These are phyloP conservation scores for Jacana jacana DNA, from an alignment of 2,113 vertebrate genomes.

Conservation along the genomic window DNA sequence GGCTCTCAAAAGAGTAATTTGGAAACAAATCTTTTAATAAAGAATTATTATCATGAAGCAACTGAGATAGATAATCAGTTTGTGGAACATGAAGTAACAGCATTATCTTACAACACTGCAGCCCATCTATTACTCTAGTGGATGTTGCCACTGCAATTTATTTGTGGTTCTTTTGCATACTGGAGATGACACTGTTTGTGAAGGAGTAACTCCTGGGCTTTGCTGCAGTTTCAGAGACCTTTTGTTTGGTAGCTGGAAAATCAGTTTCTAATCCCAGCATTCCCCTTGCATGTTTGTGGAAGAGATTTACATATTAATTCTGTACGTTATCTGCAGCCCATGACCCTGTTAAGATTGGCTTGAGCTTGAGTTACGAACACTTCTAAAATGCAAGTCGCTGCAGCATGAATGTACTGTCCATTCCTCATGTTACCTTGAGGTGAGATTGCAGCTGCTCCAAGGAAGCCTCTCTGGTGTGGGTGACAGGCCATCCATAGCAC, in stretches of 20 bases:
- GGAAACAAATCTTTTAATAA: constrained; percentile 24
- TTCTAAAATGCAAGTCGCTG: not conserved
- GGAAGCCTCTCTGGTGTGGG: not conserved
- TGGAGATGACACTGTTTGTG: rapidly evolving
- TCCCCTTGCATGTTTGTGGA: not conserved
- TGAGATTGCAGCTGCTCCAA: not conserved
- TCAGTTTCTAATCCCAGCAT: not conserved
- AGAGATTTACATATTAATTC: not conserved
- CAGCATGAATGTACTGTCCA: not conserved
- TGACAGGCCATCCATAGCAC: not conserved
- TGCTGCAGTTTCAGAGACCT: not conserved
- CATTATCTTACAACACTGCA: not conserved
- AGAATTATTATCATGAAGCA: not conserved
- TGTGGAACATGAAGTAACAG: not conserved
- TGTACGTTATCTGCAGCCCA: rapidly evolving
- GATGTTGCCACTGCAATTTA: not conserved
- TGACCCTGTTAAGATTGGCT: rapidly evolving
- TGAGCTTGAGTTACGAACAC: not conserved
- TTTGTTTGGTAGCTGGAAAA: not conserved
- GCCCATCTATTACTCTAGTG: not conserved
- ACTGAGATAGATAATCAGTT: not conserved
- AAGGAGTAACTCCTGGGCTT: not conserved
- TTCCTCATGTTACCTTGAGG: not conserved
- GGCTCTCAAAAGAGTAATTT: not conserved
- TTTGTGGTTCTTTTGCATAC: not conserved